phyloP scores from a whole-genome alignment of 30 jellyfish, hydroid and myxozoan species.

The Aurelia aurita complex sp. Pacific region DNA sequence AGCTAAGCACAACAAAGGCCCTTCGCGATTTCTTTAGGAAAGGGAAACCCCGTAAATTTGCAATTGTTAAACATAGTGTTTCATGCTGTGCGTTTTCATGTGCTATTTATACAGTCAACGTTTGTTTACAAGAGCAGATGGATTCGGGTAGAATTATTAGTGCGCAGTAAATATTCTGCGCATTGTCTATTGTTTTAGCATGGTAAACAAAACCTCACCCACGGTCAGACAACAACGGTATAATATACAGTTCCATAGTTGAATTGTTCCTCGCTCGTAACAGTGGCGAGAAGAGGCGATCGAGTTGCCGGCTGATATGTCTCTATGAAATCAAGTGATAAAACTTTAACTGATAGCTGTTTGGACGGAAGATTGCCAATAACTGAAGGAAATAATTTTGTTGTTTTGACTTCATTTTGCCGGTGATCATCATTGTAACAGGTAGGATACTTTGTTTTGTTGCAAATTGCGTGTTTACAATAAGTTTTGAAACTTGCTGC shows the following conservation, averaged over 20 bases:
- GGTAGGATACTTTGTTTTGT: slow-evolving; percentile 33
- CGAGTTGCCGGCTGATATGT: slow-evolving; percentile 48
- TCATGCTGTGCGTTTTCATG: slow-evolving; percentile 53
- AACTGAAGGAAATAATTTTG: too few relatives aligned
- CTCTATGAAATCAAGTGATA: neutral
- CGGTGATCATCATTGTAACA: neutral
- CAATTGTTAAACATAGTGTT: slow-evolving; percentile 26
- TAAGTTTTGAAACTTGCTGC: slow-evolving; percentile 12
- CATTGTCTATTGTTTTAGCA: slow-evolving; percentile 73
- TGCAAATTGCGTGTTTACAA: slow-evolving; percentile 52
- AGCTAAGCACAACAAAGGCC: slow-evolving; percentile 53
- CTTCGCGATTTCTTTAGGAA: slow-evolving; percentile 3
- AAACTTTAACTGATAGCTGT: neutral
- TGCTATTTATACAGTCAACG: slow-evolving; percentile 51
- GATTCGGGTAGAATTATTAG: slow-evolving; percentile 81
- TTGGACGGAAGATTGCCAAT: neutral
- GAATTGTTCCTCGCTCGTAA: slow-evolving; percentile 38
- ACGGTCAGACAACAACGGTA: slow-evolving; percentile 73
- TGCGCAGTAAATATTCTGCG: slow-evolving; percentile 80
- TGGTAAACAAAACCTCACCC: slow-evolving; percentile 79
- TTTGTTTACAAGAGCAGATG: slow-evolving; percentile 87
- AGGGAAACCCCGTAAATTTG: slow-evolving; percentile 39
- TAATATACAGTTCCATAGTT: slow-evolving; percentile 56
- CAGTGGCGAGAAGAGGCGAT: slow-evolving; percentile 44
- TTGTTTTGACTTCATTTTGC: too few relatives aligned